These are phyloP conservation scores for Phyllotis vaccarum DNA, from an alignment of 2,797 vertebrate species.

Conservation along the genomic window DNA sequence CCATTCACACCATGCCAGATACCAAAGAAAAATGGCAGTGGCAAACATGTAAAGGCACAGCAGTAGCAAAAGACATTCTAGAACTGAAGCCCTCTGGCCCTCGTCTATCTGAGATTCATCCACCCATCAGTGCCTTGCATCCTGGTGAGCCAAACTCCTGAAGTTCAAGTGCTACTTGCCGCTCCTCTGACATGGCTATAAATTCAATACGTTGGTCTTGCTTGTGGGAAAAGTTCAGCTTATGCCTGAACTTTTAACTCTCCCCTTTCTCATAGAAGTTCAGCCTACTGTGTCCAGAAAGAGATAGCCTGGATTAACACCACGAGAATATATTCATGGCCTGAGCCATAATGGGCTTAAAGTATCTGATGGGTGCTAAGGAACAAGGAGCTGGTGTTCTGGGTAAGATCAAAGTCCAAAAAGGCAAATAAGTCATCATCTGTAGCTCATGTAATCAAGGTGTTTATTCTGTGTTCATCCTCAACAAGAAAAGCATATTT, in stretches of 20 bases:
- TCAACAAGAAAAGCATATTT: neutral
- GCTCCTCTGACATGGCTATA: neutral
- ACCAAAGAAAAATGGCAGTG: neutral
- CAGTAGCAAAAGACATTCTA: neutral
- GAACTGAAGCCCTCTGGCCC: neutral
- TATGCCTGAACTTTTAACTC: neutral
- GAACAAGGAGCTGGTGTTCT: neutral
- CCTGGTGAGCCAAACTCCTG: neutral
- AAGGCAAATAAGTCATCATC: neutral
- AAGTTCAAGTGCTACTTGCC: neutral
- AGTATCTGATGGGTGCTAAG: neutral
- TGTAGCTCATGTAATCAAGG: neutral
- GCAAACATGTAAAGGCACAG: neutral
- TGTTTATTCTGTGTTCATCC: neutral
- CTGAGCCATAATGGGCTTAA: neutral
- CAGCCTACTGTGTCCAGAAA: neutral
- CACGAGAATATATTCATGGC: neutral
- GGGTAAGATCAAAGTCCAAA: neutral
- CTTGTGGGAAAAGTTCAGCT: neutral
- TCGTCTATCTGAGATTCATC: neutral
- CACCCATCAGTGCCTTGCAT: neutral
- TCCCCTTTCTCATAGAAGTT: neutral
- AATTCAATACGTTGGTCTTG: neutral
- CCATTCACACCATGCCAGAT: neutral
- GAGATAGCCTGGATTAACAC: neutral